Percentiles rank a stretch among this genome's conserved stretches.
Conservation (phyloP, 2,888 invertebrate species). For the Pollenia griseotomentosa region DNA sequence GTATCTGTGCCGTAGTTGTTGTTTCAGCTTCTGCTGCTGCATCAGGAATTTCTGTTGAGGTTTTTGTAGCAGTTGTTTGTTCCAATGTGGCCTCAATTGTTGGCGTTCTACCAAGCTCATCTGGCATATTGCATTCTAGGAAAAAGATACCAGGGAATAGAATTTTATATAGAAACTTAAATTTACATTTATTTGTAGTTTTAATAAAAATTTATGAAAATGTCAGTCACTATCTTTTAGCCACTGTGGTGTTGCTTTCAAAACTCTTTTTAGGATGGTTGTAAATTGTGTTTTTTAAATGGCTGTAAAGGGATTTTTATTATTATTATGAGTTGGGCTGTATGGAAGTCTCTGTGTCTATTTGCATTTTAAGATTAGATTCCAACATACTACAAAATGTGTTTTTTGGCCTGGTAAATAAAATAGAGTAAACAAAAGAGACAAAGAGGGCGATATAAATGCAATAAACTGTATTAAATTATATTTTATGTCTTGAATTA, state of each 20-base stretch:
- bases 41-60: conserved; percentile 52
- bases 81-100: conserved; percentile 45
- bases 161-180: conserved; percentile 53
- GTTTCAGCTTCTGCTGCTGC: conserved; percentile 21
- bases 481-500: conserved; percentile 33
- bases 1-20: conserved; percentile 66
- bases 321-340: conserved; percentile 29
- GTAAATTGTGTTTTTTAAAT: conserved; percentile 54
- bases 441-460: conserved; percentile 9
- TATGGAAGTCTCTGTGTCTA: conserved; percentile 5
- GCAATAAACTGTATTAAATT: conserved; percentile 61
- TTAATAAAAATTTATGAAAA: conserved; percentile 68
- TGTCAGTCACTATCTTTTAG: conserved; percentile 23
- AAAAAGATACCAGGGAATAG: conserved; percentile 53
- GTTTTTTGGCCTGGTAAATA: conserved; percentile 56
- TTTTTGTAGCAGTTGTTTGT: conserved; percentile 43
- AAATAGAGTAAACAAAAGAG: not conserved
- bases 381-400: conserved; percentile 35
- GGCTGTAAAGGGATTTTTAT: conserved; percentile 56
- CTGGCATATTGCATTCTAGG: conserved; percentile 62
- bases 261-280: conserved; percentile 44
- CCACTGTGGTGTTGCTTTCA: conserved; percentile 1
- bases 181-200: conserved; percentile 68
- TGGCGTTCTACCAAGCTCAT: conserved; percentile 64
- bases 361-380: conserved; percentile 62